Evolutionary conservation across 35 echinoderm and acorn worm genomes (phyloP), one percentile per base, ranked within the genome.

Genomic region (Apostichopus parvimensis): DNA sequence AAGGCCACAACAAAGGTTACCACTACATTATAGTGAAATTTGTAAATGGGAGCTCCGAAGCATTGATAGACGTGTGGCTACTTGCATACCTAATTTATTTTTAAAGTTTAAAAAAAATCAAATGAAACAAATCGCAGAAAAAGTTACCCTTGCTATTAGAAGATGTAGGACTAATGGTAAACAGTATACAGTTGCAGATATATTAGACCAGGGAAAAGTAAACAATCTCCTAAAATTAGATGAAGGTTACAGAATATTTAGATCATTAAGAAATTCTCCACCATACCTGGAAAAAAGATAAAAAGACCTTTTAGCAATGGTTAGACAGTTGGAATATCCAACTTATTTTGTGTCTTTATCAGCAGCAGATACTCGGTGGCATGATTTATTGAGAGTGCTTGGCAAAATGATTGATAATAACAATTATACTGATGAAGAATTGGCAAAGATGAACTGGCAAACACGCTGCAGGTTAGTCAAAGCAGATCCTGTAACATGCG

Each of bases 301-400:
- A 83, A 92, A 80, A 54, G 60, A 92, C 23, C 65, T 82, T 1
- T 84, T 92, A 71, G 57, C 91, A 11, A 92, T 92, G 90, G 82
- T 92, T 24, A 73, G 78, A 5, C 78, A 82, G 61, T 78, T 92
- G 55, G 90, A 77, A 18, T 79, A 52, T 82, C 90, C 90, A 57
- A 92, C 90, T 62, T 92, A 25, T 21, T 82, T 92, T 82, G 61
- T 66, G 21, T 82, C 90, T 11, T 92, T 92, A 9, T 92, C 90
- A 56, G 76, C 90, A 23, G 90, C 90, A 80, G 90, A 81, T 25
- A 92, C 90, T n/a, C 55, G 77, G 22, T 92, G 78, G 90, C 28
- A 6, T 52, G 77, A 92, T 83, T 53, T 92, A 53, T 60, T 92
- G 6, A 83, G 80, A 23, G 71, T 92, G 12, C 91, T 92, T 72